Evolutionary conservation across 2,797 vertebrate species (phyloP).

Genomic region (Rhinophrynus dorsalis): DNA sequence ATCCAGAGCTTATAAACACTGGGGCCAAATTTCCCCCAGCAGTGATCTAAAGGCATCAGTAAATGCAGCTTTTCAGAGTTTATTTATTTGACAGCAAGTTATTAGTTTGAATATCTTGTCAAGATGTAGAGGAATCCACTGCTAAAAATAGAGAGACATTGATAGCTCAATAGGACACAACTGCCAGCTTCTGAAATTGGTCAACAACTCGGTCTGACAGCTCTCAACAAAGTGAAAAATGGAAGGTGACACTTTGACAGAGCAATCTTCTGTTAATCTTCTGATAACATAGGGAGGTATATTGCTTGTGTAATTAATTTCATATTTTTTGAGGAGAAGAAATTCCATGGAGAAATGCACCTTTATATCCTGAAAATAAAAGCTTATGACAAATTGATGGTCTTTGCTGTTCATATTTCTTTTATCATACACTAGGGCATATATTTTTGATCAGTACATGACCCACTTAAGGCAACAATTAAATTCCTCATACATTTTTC

Average conservation of each 20-base stretch:
- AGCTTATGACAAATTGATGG: slow-evolving; percentile 50
- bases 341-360: slow-evolving; percentile 50
- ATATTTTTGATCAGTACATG: slow-evolving; percentile 47
- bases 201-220: slow-evolving; percentile 45
- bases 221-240: slow-evolving; percentile 37
- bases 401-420: slow-evolving; percentile 53
- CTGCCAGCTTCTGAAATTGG: slow-evolving; percentile 48
- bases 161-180: slow-evolving; percentile 48
- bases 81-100: slow-evolving; percentile 56
- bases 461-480: slow-evolving; percentile 48
- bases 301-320: slow-evolving; percentile 54
- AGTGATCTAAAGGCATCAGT: slow-evolving; percentile 19
- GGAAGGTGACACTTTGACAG: slow-evolving; percentile 39
- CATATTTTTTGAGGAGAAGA: slow-evolving; percentile 46
- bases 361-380: slow-evolving; percentile 38
- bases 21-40: slow-evolving; percentile 11
- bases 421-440: slow-evolving; percentile 47
- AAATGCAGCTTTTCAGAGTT: slow-evolving; percentile 24
- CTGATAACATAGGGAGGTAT: slow-evolving; percentile 39
- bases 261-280: slow-evolving; percentile 50
- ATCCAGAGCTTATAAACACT: slow-evolving; percentile 26
- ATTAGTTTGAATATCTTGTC: slow-evolving; percentile 59
- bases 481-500: slow-evolving; percentile 52
- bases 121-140: slow-evolving; percentile 49
- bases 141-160: slow-evolving; percentile 54